These are phyloP conservation scores for Planiliza haematocheilus DNA, from an alignment of 2,113 vertebrate genomes.

Conservation along the genomic window DNA sequence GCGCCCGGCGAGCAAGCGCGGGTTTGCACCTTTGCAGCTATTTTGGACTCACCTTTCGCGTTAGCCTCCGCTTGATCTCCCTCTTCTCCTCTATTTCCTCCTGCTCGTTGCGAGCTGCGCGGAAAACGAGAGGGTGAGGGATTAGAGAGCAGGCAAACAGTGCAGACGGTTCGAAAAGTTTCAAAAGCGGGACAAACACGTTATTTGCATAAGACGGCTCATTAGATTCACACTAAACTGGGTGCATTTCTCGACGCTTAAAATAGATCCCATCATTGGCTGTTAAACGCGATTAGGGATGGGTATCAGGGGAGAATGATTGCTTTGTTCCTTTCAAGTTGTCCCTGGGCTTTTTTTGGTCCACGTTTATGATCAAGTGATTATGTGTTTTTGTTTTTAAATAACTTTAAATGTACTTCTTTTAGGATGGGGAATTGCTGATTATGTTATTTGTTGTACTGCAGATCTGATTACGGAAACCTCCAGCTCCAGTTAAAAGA, in stretches of 20 bases:
- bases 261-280: slow-evolving; percentile 56
- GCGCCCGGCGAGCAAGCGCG: slow-evolving; percentile 5
- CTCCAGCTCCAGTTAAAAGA: slow-evolving; percentile 12
- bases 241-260: slow-evolving; percentile 37
- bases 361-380: slow-evolving; percentile 41
- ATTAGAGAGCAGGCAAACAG: slow-evolving; percentile 18
- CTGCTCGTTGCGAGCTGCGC: slow-evolving; percentile 96
- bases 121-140: slow-evolving; percentile 53
- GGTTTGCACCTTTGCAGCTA: slow-evolving; percentile 42
- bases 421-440: not conserved
- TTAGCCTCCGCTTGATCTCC: slow-evolving; percentile 94
- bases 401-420: not conserved
- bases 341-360: slow-evolving; percentile 28
- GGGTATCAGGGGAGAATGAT: slow-evolving; percentile 37
- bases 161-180: slow-evolving; percentile 11
- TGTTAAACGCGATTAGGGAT: slow-evolving; percentile 53
- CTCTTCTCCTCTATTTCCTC: slow-evolving; percentile 98
- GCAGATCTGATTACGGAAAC: slow-evolving; percentile 19
- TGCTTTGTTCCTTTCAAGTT: slow-evolving; percentile 52
- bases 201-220: slow-evolving; percentile 55
- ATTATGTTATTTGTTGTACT: slow-evolving; percentile 1
- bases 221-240: slow-evolving; percentile 57
- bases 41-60: slow-evolving; percentile 90
- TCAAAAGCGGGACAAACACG: slow-evolving; percentile 27
- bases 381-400: slow-evolving; percentile 2